Evolutionary conservation across 2,113 vertebrate species (phyloP), one percentile per base, ranked within the genome.

Genomic region (Thryonomys swinderianus): DNA sequence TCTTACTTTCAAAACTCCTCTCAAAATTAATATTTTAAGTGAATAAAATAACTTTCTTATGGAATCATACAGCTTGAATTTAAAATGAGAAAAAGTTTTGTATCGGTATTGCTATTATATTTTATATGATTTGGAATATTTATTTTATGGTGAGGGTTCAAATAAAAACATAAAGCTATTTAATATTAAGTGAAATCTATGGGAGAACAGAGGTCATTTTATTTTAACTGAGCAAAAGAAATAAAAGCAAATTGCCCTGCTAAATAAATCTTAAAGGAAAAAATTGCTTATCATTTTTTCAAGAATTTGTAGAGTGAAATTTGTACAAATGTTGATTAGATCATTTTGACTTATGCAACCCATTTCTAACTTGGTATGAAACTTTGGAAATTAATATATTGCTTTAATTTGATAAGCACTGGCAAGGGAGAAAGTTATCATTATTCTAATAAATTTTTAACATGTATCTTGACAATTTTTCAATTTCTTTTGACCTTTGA

Each of bases 371-470:
- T 97, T 67, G 87, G 74, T 74, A 91, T 67, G 91, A 30, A 85
- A 95, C 48, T 85, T 85, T 97, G 53, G 62, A 96, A 96, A 97
- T 96, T 87, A 55, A 94, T 90, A 93, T 34, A 85, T 62, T 96
- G 86, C 90, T 88, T 95, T 96, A 95, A 96, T 92, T 97, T 96
- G 69, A 95, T 96, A 97, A 96, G 79, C 51, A 93, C 48, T 85
- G 66, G 42, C 90, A 95, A 98, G 16, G 3, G 55, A 97, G 55
- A 96, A 98, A 97, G 51, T 67, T 87, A 96, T 61, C 61, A 83
- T 91, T 97, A 96, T 97, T 93, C 71, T 93, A 96, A 85, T 95
- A 78, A 95, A 97, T 96, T 97, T 97, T 94, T 96, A 96, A 85
- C 34, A 89, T 88, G 12, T 51, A 96, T 91, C 81, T 93, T 97